These are phyloP conservation scores for Pachypeltis micranthus DNA, from an alignment of 1,140 invertebrate genomes.

Conservation along the genomic window DNA sequence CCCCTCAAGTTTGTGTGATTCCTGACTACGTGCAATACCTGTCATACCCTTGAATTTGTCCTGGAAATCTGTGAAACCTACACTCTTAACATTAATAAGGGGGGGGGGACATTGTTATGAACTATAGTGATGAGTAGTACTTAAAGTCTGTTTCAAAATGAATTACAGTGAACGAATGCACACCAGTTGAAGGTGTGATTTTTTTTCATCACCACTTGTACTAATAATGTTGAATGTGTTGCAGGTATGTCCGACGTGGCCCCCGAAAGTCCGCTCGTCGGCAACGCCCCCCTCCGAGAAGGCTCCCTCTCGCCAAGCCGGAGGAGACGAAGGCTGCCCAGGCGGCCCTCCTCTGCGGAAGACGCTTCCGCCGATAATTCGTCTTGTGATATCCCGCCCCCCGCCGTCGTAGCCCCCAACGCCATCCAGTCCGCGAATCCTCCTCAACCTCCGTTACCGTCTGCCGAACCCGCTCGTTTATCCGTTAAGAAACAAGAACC, in stretches of 20 bases:
- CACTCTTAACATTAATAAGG: too few relatives aligned
- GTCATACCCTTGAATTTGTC: too few relatives aligned
- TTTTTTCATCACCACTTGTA: too few relatives aligned
- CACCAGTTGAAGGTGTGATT: too few relatives aligned
- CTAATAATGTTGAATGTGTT: too few relatives aligned
- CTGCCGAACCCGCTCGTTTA: background rate
- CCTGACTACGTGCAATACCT: too few relatives aligned
- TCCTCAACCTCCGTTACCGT: background rate
- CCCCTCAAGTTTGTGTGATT: too few relatives aligned
- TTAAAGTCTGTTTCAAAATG: too few relatives aligned
- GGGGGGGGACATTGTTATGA: too few relatives aligned
- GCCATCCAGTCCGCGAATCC: background rate
- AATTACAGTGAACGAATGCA: too few relatives aligned
- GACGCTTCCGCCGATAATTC: background rate
- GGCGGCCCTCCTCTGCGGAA: conserved; percentile 4
- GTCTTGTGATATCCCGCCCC: conserved; percentile 17
- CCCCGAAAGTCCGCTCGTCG: conserved; percentile 17
- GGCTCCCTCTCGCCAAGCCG: conserved; percentile 14
- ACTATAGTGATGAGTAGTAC: too few relatives aligned
- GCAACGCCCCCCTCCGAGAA: conserved; percentile 18
- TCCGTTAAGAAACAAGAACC: conserved; percentile 16
- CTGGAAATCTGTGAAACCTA: too few relatives aligned
- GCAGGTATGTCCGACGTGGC: conserved; percentile 11
- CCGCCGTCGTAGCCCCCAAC: background rate
- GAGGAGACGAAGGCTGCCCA: background rate